Percentiles rank a stretch among this genome's conserved stretches.
Conservation (phyloP, 2,888 invertebrate species). For the Oligia strigilis region DNA sequence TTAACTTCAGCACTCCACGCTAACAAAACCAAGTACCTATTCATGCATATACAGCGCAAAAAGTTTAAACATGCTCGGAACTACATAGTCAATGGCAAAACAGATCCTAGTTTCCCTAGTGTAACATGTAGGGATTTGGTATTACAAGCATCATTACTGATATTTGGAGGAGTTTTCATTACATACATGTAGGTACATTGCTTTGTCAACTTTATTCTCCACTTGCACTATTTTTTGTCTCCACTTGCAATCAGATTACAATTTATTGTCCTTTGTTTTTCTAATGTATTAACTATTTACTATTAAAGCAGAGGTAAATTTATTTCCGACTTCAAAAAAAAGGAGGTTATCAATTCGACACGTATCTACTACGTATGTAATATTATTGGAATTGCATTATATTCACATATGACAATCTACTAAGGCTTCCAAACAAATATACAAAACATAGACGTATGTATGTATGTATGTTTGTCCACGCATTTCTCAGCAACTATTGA, state of each 20-base stretch:
- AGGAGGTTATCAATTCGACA: no score
- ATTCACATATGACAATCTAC: no score
- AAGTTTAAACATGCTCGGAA: conserved; percentile 34
- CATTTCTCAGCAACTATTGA: no score
- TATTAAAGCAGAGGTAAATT: neutral
- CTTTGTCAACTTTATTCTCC: conserved; percentile 11
- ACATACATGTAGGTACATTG: conserved; percentile 38
- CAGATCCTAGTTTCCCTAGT: neutral
- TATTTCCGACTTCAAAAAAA: no score
- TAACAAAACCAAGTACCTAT: conserved; percentile 5
- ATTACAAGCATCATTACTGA: conserved; percentile 16
- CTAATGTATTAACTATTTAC: no score
- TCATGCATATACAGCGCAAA: conserved; percentile 32
- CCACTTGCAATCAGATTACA: conserved; percentile 30
- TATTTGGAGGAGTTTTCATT: conserved; percentile 43
- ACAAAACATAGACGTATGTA: no score
- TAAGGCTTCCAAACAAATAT: no score
- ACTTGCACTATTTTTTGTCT: neutral
- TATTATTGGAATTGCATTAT: no score
- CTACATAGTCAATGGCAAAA: conserved; percentile 9
- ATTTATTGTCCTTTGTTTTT: neutral
- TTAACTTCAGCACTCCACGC: neutral
- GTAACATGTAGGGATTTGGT: conserved; percentile 21
- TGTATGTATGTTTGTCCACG: no score
- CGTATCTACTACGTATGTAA: no score